Evolutionary conservation across 1,140 invertebrate species (phyloP), one percentile per base, ranked within the genome.

Genomic region (Oncopodura yosiiana): DNA sequence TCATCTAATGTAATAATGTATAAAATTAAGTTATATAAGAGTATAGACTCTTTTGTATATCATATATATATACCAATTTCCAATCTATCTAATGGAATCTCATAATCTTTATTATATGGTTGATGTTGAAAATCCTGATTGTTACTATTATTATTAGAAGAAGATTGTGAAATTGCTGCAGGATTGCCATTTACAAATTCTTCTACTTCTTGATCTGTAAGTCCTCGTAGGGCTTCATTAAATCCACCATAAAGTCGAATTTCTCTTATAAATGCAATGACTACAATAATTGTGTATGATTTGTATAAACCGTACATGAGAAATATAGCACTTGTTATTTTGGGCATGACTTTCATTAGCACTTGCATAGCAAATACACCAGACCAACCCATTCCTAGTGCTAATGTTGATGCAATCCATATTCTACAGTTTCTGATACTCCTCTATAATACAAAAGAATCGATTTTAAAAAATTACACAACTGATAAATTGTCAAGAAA

Each of bases 241-340:
- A 55, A 55, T 14, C 53, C 53, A 18, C 53, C 53, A 24, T 55
- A 55, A 4, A 37, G 49, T 23, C 37, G 8, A 27, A 55, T 55
- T 24, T 55, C 53, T 24, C 11, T 55, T 3, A 55, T 46, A 36
- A 55, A 55, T 3, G 45, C 21, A n/a, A 29, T 12, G 8, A 55
- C 46, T n/a, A 55, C 53, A 19, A 29, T 4, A 21, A 55, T 12
- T 16, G 36, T 32, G 29, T 55, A 55, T 14, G 43, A 6, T 26
- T 55, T 55, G 27, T 55, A 55, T 5, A 42, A 0, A 2, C 41
- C 5, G 23, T 49, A 55, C 0, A 49, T 12, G 1, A 34, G 27
- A 1, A 46, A 21, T 19, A 3, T 11, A n/a, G n/a, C n/a, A n/a
- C n/a, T n/a, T n/a, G n/a, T n/a, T n/a, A n/a, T n/a, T n/a, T n/a